Conservation (phyloP, 2,113 vertebrate species). For the Rhinogobius similis region DNA sequence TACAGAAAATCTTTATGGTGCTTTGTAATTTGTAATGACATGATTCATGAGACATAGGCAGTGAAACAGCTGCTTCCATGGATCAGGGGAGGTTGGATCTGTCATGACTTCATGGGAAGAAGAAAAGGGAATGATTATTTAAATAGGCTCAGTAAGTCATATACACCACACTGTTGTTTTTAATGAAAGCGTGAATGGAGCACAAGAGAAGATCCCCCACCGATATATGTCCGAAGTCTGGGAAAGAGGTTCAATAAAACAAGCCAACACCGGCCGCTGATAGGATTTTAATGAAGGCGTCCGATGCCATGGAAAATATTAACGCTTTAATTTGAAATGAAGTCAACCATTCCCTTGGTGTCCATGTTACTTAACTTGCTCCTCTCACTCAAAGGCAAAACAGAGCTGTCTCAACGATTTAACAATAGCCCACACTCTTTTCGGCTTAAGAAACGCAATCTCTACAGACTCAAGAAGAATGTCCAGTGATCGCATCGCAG, state of each 20-base stretch:
- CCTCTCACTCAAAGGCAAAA: slow-evolving; percentile 55
- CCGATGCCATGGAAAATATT: slow-evolving; percentile 73
- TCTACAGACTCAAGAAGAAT: slow-evolving; percentile 50
- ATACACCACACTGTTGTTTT: slow-evolving; percentile 47
- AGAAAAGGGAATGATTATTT: slow-evolving; percentile 56
- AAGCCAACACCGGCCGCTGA: slow-evolving; percentile 52
- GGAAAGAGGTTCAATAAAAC: slow-evolving; percentile 61
- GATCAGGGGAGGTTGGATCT: slow-evolving; percentile 56
- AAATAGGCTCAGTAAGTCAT: slow-evolving; percentile 57
- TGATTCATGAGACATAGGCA: slow-evolving; percentile 68
- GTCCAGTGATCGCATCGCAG: slow-evolving; percentile 60
- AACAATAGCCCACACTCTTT: slow-evolving; percentile 57
- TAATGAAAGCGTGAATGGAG: slow-evolving; percentile 51
- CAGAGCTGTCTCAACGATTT: slow-evolving; percentile 49
- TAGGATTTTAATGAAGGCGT: slow-evolving; percentile 72
- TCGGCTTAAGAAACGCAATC: slow-evolving; percentile 57
- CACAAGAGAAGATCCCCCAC: slow-evolving; percentile 62
- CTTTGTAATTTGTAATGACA: slow-evolving; percentile 54
- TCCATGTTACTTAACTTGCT: slow-evolving; percentile 44
- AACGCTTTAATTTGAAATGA: slow-evolving; percentile 67
- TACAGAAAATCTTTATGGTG: slow-evolving; percentile 42
- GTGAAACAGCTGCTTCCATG: slow-evolving; percentile 41
- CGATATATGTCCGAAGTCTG: slow-evolving; percentile 50
- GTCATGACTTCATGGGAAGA: slow-evolving; percentile 73
- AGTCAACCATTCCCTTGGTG: slow-evolving; percentile 62